Conservation (phyloP, 2,888 invertebrate species). For the Gymnoscelis rufifasciata region DNA sequence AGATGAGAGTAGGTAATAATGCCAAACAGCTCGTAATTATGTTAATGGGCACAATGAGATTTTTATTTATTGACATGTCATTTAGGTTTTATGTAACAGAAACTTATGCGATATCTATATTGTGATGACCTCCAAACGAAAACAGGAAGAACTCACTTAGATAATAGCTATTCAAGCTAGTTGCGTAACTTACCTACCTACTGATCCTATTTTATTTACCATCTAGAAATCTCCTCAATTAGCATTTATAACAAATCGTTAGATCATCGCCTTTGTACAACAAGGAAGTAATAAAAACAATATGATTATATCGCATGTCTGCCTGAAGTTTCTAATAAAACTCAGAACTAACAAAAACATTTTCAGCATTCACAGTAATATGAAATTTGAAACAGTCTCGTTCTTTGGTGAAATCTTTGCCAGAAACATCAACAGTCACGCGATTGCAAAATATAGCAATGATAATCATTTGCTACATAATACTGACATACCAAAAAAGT, state of each 20-base stretch:
- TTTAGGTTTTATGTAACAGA: too few relatives aligned
- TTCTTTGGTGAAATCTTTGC: conserved; percentile 64
- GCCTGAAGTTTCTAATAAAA: conserved; percentile 44
- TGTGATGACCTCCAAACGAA: too few relatives aligned
- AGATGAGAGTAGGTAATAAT: too few relatives aligned
- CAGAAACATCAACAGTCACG: conserved; percentile 61
- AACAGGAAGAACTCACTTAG: too few relatives aligned
- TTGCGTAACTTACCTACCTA: conserved; percentile 2
- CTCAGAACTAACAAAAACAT: conserved; percentile 46
- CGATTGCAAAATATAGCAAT: conserved; percentile 35
- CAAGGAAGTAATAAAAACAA: conserved; percentile 26
- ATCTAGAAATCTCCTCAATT: conserved; percentile 20
- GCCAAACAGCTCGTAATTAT: too few relatives aligned
- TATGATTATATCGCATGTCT: conserved; percentile 52
- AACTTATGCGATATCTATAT: too few relatives aligned
- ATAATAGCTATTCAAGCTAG: neutral
- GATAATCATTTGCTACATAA: conserved; percentile 1
- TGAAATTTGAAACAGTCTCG: conserved; percentile 62
- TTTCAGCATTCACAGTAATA: conserved; percentile 54
- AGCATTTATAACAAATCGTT: conserved; percentile 17
- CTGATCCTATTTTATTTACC: conserved; percentile 2
- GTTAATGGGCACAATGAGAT: too few relatives aligned
- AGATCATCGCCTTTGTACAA: conserved; percentile 26
- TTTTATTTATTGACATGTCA: too few relatives aligned
- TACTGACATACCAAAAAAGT: conserved; percentile 1